Conservation (phyloP, 2,888 invertebrate species). For the Drosophila rubida region DNA sequence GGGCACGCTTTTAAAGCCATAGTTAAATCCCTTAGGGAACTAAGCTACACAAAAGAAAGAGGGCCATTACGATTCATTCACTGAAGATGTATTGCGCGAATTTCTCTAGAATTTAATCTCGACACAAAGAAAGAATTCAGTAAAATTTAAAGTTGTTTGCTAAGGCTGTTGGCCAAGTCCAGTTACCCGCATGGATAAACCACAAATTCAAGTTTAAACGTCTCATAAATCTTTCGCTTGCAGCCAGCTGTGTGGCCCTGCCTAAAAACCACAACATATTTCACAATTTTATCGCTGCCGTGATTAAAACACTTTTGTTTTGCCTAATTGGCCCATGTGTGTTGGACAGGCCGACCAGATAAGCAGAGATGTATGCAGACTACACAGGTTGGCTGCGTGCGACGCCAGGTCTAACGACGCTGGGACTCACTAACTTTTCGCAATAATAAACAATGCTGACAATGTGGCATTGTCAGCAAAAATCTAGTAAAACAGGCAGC, state of each 20-base stretch:
- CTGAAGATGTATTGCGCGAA: not conserved
- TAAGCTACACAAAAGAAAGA: not conserved
- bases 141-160: conserved; percentile 3
- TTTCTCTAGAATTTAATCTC: not conserved
- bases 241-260: conserved; percentile 27
- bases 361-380: conserved; percentile 28
- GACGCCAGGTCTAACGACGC: conserved; percentile 1
- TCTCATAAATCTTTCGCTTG: conserved; percentile 63
- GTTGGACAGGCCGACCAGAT: conserved; percentile 42
- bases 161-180: not conserved
- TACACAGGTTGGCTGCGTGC: conserved; percentile 26
- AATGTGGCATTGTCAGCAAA: conserved; percentile 50
- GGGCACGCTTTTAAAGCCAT: not conserved
- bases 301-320: conserved; percentile 55
- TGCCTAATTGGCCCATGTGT: conserved; percentile 59
- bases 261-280: conserved; percentile 43
- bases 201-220: conserved; percentile 62
- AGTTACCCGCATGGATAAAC: conserved; percentile 51
- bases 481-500: conserved; percentile 10
- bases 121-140: not conserved
- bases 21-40: not conserved
- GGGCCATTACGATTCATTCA: not conserved
- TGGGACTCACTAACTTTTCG: conserved; percentile 6
- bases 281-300: conserved; percentile 61
- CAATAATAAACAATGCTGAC: conserved; percentile 29